Evolutionary conservation across 2,113 vertebrate species (phyloP).

Genomic region (Amblyornis subalaris): DNA sequence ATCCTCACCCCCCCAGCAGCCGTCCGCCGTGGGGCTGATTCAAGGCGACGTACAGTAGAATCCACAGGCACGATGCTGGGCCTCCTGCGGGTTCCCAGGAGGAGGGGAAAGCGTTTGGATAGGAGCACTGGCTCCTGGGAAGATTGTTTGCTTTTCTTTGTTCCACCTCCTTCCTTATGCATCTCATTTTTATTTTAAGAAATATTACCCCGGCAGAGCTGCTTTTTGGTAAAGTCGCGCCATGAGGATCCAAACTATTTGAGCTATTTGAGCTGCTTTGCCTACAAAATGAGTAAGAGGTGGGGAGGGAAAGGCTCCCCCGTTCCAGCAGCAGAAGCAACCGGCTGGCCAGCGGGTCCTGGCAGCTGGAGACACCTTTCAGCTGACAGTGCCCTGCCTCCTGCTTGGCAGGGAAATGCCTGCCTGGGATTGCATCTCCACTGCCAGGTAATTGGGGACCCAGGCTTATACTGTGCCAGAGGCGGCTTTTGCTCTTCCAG

Average conservation of each 20-base stretch:
- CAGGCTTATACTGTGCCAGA: background rate
- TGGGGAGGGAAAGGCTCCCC: background rate
- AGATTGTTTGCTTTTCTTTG: conserved; percentile 35
- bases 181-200: conserved; percentile 59
- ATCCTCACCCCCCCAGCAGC: background rate
- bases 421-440: background rate
- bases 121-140: conserved; percentile 19
- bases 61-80: conserved; percentile 5
- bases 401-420: background rate
- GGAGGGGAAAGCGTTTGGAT: conserved; percentile 7
- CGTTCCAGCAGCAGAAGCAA: background rate
- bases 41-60: background rate
- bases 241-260: conserved; percentile 42
- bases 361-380: background rate
- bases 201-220: conserved; percentile 7
- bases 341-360: accelerated
- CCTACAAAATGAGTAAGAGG: conserved; percentile 40
- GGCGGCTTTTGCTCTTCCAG: background rate
- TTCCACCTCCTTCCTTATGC: conserved; percentile 35
- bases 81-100: conserved; percentile 6
- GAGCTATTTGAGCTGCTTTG: conserved; percentile 44
- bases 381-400: conserved; percentile 11
- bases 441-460: background rate
- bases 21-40: background rate
- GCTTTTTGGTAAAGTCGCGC: conserved; percentile 4